phyloP scores from a whole-genome alignment of 2,888 invertebrate genomes.

The Epinotia bilunana region DNA sequence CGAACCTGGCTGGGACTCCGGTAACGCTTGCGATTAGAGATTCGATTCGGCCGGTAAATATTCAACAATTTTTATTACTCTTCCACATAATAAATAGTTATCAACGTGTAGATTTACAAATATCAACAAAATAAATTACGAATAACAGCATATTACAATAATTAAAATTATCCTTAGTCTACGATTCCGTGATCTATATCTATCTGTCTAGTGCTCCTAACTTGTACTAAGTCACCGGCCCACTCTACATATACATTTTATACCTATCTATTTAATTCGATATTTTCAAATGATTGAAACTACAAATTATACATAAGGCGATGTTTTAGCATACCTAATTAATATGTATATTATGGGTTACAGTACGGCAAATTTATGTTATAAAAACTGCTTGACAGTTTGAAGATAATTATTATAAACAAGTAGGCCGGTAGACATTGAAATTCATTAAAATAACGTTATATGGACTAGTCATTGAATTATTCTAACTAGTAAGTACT shows the following conservation, averaged over 20 bases:
- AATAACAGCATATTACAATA: slow-evolving; percentile 83
- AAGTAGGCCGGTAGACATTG: slow-evolving; percentile 70
- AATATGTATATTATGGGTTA: background rate
- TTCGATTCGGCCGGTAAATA: slow-evolving; percentile 76
- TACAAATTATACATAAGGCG: background rate
- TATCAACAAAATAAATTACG: slow-evolving; percentile 85
- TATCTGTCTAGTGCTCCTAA: slow-evolving; percentile 71
- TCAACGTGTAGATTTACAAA: slow-evolving; percentile 84
- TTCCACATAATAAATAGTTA: slow-evolving; percentile 84
- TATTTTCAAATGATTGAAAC: background rate
- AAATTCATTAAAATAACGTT: slow-evolving; percentile 79
- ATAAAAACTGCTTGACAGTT: slow-evolving; percentile 2
- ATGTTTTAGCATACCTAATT: background rate
- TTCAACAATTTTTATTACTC: slow-evolving; percentile 80
- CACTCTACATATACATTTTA: slow-evolving; percentile 11
- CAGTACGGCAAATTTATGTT: background rate
- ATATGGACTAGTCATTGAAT: slow-evolving; percentile 84
- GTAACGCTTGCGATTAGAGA: slow-evolving; percentile 59
- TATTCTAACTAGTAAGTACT: slow-evolving; percentile 84
- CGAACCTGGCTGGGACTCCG: slow-evolving; percentile 65
- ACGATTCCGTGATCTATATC: slow-evolving; percentile 69
- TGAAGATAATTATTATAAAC: background rate
- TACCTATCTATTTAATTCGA: background rate
- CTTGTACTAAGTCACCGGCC: slow-evolving; percentile 80
- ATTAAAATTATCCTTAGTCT: slow-evolving; percentile 72